Evolutionary conservation across 2,113 vertebrate species (phyloP).

Genomic region (Pogona vitticeps): DNA sequence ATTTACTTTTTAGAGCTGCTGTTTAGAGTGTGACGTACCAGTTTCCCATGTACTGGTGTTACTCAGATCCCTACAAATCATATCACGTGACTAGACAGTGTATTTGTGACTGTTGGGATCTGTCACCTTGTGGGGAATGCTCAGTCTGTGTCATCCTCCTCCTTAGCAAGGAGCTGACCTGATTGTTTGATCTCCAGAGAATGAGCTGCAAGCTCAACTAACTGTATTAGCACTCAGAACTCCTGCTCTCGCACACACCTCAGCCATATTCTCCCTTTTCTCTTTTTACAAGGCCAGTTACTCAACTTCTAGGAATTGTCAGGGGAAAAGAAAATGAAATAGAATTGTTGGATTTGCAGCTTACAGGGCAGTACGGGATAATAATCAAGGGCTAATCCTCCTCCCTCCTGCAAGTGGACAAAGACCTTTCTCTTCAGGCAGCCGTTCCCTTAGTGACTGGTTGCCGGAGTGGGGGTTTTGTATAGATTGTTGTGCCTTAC

Average conservation of each 20-base stretch:
- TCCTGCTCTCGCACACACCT: not conserved
- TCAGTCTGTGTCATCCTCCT: not conserved
- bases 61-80: not conserved
- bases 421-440: too few species aligned
- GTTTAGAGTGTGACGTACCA: not conserved
- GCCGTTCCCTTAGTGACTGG: too few species aligned
- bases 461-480: too few species aligned
- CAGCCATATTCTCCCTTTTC: not conserved
- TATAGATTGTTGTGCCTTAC: too few species aligned
- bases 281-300: not conserved
- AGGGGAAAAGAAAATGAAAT: not conserved
- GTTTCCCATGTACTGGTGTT: not conserved
- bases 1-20: not conserved
- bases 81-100: not conserved
- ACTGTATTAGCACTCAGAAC: not conserved
- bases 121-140: not conserved
- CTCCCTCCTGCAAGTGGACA: too few species aligned
- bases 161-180: not conserved
- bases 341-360: not conserved
- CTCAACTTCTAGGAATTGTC: not conserved
- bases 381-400: too few species aligned
- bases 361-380: not conserved
- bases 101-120: too few species aligned
- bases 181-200: not conserved
- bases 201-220: not conserved